Conservation (phyloP, 2,888 invertebrate species). For the Ormyrus nitidulus region DNA sequence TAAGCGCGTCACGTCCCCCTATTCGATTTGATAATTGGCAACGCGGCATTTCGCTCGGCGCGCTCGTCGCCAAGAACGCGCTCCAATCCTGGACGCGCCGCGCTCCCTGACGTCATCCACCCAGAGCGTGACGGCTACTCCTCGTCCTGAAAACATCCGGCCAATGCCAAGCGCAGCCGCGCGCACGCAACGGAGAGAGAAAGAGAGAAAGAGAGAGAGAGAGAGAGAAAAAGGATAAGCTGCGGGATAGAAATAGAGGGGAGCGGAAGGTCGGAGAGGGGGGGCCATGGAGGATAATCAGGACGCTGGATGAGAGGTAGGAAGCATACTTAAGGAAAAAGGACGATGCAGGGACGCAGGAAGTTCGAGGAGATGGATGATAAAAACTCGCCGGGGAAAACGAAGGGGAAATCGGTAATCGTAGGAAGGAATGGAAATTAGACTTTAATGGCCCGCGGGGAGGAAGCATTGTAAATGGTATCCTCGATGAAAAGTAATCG, state of each 20-base stretch:
- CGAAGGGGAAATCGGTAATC: constrained; percentile 11
- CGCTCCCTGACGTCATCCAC: constrained; percentile 58
- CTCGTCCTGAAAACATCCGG: constrained; percentile 58
- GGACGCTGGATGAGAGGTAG: constrained; percentile 31
- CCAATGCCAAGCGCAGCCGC: constrained; percentile 44
- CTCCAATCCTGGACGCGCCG: constrained; percentile 22
- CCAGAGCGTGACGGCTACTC: constrained; percentile 42
- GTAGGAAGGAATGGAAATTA: constrained; percentile 5
- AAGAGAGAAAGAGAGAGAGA: constrained; percentile 8
- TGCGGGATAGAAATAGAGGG: neutral
- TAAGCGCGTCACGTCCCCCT: constrained; percentile 9
- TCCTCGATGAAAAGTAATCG: neutral
- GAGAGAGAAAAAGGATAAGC: neutral
- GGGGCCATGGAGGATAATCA: constrained; percentile 24
- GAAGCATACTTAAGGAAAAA: constrained; percentile 38
- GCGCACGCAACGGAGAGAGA: constrained; percentile 1
- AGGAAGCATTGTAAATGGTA: too few relatives aligned
- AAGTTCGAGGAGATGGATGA: constrained; percentile 27
- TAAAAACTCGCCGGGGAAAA: constrained; percentile 20
- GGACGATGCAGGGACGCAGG: constrained; percentile 15
- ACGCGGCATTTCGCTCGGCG: constrained; percentile 50
- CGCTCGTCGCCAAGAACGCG: constrained; percentile 1
- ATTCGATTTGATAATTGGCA: constrained; percentile 59
- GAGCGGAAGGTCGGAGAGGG: neutral
- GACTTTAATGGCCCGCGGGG: neutral